Percentiles rank a stretch among this genome's conserved stretches.
phyloP scores from a whole-genome alignment of 1,140 invertebrate genomes.

The Euborellia annulipes region DNA sequence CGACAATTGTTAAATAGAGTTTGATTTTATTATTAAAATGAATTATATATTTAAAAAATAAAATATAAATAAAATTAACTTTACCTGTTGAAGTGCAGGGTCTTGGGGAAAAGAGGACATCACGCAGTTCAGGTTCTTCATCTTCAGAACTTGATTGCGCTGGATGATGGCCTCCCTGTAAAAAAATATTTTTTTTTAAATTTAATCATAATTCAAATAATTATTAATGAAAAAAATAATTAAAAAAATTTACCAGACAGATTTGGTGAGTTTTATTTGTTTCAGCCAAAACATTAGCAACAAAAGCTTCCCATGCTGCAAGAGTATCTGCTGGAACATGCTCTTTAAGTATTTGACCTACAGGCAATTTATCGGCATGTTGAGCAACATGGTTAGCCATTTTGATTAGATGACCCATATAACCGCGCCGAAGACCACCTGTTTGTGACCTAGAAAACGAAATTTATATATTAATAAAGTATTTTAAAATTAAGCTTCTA shows the following conservation, averaged over 20 bases:
- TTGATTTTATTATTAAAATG: too few species aligned
- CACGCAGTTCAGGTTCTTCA: conserved; percentile 35
- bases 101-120: conserved; percentile 36
- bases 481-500: too few species aligned
- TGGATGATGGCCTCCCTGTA: conserved; percentile 26
- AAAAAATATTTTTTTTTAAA: conserved; percentile 10
- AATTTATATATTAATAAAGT: conserved; percentile 1
- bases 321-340: conserved; percentile 36
- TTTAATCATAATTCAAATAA: background rate
- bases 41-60: too few species aligned
- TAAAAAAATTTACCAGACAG: conserved; percentile 28
- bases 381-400: conserved; percentile 48
- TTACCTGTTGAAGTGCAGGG: conserved; percentile 37
- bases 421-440: conserved; percentile 40
- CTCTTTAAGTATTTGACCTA: conserved; percentile 33
- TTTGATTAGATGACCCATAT: conserved; percentile 63
- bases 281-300: conserved; percentile 35
- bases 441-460: conserved; percentile 24
- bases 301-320: conserved; percentile 42
- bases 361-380: conserved; percentile 23
- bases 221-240: conserved; percentile 5
- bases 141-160: conserved; percentile 34
- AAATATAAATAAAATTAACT: conserved; percentile 3
- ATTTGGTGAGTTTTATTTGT: conserved; percentile 44
- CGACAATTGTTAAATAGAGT: too few species aligned